Percentiles rank a stretch among this genome's conserved stretches.
Evolutionary conservation across 2,888 invertebrate genomes (phyloP).

Genomic region (Leucophenga montana): DNA sequence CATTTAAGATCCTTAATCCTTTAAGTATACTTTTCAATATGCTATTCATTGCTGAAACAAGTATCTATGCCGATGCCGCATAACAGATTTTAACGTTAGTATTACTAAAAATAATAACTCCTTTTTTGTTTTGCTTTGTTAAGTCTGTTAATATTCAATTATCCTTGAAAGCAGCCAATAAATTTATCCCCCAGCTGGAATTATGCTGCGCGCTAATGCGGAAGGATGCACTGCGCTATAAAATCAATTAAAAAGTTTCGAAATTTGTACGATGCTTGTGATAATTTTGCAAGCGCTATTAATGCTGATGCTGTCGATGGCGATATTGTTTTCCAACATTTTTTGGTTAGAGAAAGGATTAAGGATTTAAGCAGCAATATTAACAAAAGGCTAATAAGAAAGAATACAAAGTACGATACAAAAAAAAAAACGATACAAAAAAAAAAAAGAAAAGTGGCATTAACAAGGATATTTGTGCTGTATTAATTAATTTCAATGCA

Average conservation of each 20-base stretch:
- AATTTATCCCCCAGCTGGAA: no score
- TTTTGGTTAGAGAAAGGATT: constrained; percentile 42
- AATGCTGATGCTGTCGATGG: not conserved
- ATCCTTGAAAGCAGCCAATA: no score
- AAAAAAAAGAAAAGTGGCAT: constrained; percentile 14
- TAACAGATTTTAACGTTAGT: no score
- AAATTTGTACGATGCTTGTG: constrained; percentile 7
- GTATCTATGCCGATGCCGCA: no score
- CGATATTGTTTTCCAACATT: constrained; percentile 30
- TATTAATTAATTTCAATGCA: constrained; percentile 55
- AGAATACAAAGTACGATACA: not conserved
- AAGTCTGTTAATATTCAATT: no score
- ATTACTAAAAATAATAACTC: no score
- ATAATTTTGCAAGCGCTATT: not conserved
- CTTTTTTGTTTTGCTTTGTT: no score
- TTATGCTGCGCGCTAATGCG: no score
- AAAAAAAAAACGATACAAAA: not conserved
- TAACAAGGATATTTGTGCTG: constrained; percentile 32
- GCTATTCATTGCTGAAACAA: no score
- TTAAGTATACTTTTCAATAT: no score
- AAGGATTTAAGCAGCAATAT: constrained; percentile 54
- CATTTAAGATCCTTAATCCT: no score
- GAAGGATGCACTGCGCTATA: constrained; percentile 7
- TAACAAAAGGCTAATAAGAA: constrained; percentile 40
- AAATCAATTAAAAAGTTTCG: constrained; percentile 62